Conservation (phyloP, 2,888 invertebrate genomes). For the Cheilosia pagana region DNA sequence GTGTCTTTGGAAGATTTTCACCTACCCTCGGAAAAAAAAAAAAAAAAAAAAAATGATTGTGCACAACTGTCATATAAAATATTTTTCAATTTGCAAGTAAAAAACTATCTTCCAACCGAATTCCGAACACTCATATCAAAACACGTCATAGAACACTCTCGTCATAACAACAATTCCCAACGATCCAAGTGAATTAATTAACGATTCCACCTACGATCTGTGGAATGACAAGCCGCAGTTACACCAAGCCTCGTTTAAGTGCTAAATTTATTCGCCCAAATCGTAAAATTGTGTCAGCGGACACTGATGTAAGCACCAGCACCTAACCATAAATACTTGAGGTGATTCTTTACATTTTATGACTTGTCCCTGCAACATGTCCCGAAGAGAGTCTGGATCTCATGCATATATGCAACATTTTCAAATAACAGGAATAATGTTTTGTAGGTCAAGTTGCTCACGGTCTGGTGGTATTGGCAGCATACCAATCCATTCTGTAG, state of each 20-base stretch:
- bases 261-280: constrained; percentile 51
- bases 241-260: constrained; percentile 48
- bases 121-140: neutral
- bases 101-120: neutral
- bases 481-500: neutral
- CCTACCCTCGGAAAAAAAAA: too few relatives aligned
- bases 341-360: constrained; percentile 10
- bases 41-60: too few relatives aligned
- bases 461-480: constrained; percentile 29
- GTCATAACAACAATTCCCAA: neutral
- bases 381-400: constrained; percentile 40
- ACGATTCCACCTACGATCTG: constrained; percentile 5
- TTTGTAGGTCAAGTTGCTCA: constrained; percentile 82
- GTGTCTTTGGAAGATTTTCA: too few relatives aligned
- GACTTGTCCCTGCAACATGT: constrained; percentile 59
- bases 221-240: constrained; percentile 23
- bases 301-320: constrained; percentile 44
- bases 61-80: too few relatives aligned
- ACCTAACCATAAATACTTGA: constrained; percentile 43
- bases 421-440: constrained; percentile 82
- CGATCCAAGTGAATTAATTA: constrained; percentile 33
- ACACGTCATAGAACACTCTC: neutral
- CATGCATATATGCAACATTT: constrained; percentile 71
- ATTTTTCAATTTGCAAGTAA: too few relatives aligned
- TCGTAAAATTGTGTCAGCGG: constrained; percentile 59